phyloP scores from a whole-genome alignment of 2,888 invertebrate species.

The Xylocampa areola region DNA sequence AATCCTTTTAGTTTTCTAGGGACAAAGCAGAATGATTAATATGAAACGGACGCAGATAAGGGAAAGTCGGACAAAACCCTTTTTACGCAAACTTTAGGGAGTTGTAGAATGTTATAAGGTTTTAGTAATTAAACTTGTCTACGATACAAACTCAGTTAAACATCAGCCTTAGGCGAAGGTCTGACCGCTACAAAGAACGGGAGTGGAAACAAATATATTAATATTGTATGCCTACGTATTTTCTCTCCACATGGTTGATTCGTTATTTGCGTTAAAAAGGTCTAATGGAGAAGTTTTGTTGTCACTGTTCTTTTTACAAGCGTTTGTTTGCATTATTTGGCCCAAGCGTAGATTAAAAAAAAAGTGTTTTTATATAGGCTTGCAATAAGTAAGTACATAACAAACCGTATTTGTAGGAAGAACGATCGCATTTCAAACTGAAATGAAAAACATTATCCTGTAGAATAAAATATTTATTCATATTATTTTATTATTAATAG shows the following conservation, averaged over 20 bases:
- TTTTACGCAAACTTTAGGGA: background rate
- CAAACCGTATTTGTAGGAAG: too few species aligned
- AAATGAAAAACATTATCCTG: too few species aligned
- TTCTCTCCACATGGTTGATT: too few species aligned
- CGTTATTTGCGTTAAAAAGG: background rate
- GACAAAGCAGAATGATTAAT: background rate
- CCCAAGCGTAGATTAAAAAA: too few species aligned
- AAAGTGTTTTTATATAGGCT: too few species aligned
- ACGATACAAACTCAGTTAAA: background rate
- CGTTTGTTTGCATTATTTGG: too few species aligned
- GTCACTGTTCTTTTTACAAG: too few species aligned
- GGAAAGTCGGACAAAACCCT: background rate
- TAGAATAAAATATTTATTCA: too few species aligned
- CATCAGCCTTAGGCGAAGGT: background rate
- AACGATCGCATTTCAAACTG: too few species aligned
- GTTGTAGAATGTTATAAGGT: background rate
- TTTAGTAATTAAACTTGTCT: background rate
- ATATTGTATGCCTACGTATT: too few species aligned
- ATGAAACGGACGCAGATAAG: background rate
- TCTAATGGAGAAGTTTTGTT: too few species aligned
- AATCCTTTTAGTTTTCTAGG: background rate
- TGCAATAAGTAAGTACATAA: too few species aligned
- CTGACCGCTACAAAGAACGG: constrained; percentile 1
- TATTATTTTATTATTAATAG: background rate
- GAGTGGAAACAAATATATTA: background rate